Base-by-base conservation (phyloP, 30 jellyfish, hydroid and myxozoan genomes). In the Hydra vulgaris region DNA sequence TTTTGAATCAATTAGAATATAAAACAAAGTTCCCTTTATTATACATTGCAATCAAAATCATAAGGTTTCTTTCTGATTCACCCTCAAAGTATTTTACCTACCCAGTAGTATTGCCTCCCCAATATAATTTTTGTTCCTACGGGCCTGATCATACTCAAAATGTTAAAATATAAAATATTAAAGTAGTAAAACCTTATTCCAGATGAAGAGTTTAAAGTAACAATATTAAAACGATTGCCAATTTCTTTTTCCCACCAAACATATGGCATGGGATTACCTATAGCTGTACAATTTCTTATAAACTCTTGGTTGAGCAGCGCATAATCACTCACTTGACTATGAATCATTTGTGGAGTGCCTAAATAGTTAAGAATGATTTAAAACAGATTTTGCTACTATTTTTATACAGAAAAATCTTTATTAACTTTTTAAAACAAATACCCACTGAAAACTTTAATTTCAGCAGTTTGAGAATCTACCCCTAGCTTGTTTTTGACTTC, bases 251-350 rank as follows among this genome's bases (percentile, higher is more conserved):
- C 95, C 97, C 97, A 90, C 79, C 84, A 82, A 54, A 86, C 94
- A 17, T 18, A 18, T 71, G 97, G 97, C 40, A 21, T 23, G 0
- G 97, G 97, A 54, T 90, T 90, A 53, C 97, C 97, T 74, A 25
- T 78, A 19, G 95, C 89, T 15, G 55, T 27, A 79, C 97, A 90
- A 26, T 27, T 52, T 73, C 82, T 82, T 1, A 77, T 26, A 7
- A 81, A 85, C 15, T 73, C 0, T 74, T 79, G 78, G 23, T 87
- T 88, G 8, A 66, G 79, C 1, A 27, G 18, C 20, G 85, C 94
- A 56, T 23, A 25, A 20, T 81, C 26, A 21, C 74, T 26, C 7
- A 52, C 61, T 22, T 74, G 85, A 1, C 67, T 79, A 52, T 24
- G 70, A 0, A 81, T 76, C 53, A 89, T 81, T 18, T 66, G 19